Percentiles rank a stretch among this genome's conserved stretches.
These are phyloP conservation scores for Maconellicoccus hirsutus DNA, from an alignment of 1,140 invertebrate genomes.

Conservation along the genomic window DNA sequence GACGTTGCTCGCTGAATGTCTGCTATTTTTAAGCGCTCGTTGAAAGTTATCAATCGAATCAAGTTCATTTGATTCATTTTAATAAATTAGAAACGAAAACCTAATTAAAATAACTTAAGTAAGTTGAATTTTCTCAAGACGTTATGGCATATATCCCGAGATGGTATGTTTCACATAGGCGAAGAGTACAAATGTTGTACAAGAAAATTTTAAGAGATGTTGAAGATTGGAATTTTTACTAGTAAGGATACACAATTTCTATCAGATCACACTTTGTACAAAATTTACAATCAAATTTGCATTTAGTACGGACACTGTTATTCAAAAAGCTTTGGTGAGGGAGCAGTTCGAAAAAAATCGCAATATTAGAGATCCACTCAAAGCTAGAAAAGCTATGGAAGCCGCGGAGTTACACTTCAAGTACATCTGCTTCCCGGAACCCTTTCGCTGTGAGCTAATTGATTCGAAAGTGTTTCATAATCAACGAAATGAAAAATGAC, in stretches of 20 bases:
- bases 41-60: no score
- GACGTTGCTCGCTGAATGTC: no score
- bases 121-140: no score
- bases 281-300: background rate
- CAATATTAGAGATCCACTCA: background rate
- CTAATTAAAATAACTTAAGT: no score
- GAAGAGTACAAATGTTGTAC: background rate
- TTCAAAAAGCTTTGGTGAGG: background rate
- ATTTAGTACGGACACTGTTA: background rate
- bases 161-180: background rate
- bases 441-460: background rate
- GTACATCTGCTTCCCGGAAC: background rate
- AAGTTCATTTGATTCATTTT: no score
- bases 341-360: slow-evolving; percentile 1
- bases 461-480: background rate
- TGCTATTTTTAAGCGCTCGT: no score
- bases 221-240: background rate
- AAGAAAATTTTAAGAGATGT: background rate
- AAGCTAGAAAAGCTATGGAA: background rate
- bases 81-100: no score
- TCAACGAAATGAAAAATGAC: background rate
- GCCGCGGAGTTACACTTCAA: background rate
- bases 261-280: background rate
- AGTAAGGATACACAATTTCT: background rate
- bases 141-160: slow-evolving; percentile 4